Conservation (phyloP, 2,888 invertebrate genomes). For the Spodoptera picta region DNA sequence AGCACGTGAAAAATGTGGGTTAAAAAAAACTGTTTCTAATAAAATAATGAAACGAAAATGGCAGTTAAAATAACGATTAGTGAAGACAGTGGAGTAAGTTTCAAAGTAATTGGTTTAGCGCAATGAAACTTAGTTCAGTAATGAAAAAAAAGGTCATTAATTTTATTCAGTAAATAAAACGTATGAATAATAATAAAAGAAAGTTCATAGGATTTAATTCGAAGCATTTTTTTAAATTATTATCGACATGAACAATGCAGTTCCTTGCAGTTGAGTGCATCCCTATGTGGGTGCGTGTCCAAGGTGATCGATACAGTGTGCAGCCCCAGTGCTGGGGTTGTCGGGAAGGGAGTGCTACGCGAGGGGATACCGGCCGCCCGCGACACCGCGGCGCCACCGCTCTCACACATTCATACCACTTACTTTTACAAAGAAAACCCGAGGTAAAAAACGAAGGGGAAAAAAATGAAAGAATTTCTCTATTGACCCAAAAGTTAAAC, state of each 20-base stretch:
- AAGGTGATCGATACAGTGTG: conserved; percentile 74
- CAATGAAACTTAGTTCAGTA: too few species aligned
- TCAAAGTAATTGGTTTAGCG: too few species aligned
- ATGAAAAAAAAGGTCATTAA: too few species aligned
- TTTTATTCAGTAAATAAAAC: too few species aligned
- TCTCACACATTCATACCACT: conserved; percentile 40
- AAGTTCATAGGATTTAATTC: too few species aligned
- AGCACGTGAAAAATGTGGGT: background rate
- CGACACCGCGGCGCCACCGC: conserved; percentile 50
- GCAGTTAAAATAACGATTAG: too few species aligned
- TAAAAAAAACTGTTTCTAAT: too few species aligned
- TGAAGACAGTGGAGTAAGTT: too few species aligned
- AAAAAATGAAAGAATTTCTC: conserved; percentile 9
- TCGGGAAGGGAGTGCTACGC: conserved; percentile 62
- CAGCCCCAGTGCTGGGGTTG: conserved; percentile 60
- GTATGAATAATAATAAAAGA: too few species aligned
- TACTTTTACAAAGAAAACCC: conserved; percentile 27
- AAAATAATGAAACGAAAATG: too few species aligned
- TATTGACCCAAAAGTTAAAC: background rate
- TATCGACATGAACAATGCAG: conserved; percentile 15
- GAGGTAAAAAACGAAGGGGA: conserved; percentile 28
- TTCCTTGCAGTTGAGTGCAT: conserved; percentile 22
- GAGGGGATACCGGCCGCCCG: conserved; percentile 56
- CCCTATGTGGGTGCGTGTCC: conserved; percentile 66
- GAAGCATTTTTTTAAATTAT: background rate